Base-by-base conservation (phyloP, 2,888 invertebrate species). In the Cerceris rybyensis region DNA sequence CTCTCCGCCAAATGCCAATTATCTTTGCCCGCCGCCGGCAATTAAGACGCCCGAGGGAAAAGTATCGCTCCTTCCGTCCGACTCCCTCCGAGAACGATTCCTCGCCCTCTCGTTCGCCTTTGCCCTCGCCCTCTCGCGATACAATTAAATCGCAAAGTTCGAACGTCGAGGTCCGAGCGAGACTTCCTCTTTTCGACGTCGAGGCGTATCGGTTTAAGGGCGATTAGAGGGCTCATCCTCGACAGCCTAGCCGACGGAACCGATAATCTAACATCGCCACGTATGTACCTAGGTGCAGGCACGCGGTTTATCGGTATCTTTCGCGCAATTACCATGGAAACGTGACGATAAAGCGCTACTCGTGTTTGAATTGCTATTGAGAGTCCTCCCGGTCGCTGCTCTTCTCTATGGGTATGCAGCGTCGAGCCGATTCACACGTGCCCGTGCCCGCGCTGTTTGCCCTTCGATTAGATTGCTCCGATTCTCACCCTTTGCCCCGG, bases 271-370 rank as follows among this genome's bases (percentile, higher is more conserved):
- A 64, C 60, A 75, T 67, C 72, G 69, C 28, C 70, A 74, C 46
- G 43, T 73, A 70, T 80, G 80, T 80, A 80, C 78, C 73, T 81
- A 70, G 79, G 61, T 75, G 78, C 59, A 72, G 68, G 52, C 74
- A 76, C 76, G 76, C 64, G 69, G 65, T 84, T 83, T 86, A 84
- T 83, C 83, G 80, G 46, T 86, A 83, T 81, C 76, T 63, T 59
- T 75, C 80, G 70, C 78, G 61, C 89, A 89, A 89, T 89, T 88
- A 89, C 86, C 86, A 89, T 87, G 86, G 89, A 83, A 89, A 89
- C 87, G 80, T 68, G 17, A 82, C 78, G 89, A 89, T 89, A 89
- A 89, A 81, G 55, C 74, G 81, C 81, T 84, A 86, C 86, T 85
- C 78, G 73, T 88, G 71, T 89, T 88, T 87, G 88, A 84, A 82